These are phyloP conservation scores for Myxocyprinus asiaticus DNA, from an alignment of 2,113 vertebrate species.

Conservation along the genomic window DNA sequence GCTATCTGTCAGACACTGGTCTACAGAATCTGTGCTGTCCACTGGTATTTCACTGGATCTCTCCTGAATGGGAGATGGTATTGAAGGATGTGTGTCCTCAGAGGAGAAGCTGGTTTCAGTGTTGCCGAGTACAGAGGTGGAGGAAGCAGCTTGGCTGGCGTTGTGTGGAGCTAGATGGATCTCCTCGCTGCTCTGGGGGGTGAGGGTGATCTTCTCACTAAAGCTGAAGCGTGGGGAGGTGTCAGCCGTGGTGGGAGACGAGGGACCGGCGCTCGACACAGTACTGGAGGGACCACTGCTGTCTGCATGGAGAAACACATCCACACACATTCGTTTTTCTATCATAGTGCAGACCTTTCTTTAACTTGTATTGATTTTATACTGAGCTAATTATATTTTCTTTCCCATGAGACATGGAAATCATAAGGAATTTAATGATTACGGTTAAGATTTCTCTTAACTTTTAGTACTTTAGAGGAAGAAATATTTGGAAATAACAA, in stretches of 20 bases:
- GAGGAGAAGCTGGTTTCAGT: neutral
- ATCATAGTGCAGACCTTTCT: no score
- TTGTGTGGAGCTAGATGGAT: slow-evolving; percentile 64
- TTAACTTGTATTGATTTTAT: no score
- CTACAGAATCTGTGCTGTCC: slow-evolving; percentile 36
- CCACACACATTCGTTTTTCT: no score
- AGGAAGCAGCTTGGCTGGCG: slow-evolving; percentile 41
- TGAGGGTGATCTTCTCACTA: slow-evolving; percentile 79
- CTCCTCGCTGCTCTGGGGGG: slow-evolving; percentile 81
- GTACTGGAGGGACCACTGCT: slow-evolving; percentile 96
- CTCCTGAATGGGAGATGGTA: slow-evolving; percentile 56
- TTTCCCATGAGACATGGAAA: no score
- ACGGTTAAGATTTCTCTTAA: no score
- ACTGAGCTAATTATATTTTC: no score
- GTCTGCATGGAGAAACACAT: slow-evolving; percentile 76
- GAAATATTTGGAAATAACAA: no score
- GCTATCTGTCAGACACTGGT: neutral
- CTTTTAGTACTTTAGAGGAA: no score
- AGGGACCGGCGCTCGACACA: slow-evolving; percentile 92
- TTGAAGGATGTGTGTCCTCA: slow-evolving; percentile 3
- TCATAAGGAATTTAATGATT: no score
- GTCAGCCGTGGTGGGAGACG: slow-evolving; percentile 86
- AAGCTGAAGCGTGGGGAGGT: slow-evolving; percentile 87
- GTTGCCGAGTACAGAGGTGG: slow-evolving; percentile 33
- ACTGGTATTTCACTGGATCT: slow-evolving; percentile 55